These are phyloP conservation scores for Megastigmus dorsalis DNA, from an alignment of 2,888 invertebrate genomes.

Conservation along the genomic window DNA sequence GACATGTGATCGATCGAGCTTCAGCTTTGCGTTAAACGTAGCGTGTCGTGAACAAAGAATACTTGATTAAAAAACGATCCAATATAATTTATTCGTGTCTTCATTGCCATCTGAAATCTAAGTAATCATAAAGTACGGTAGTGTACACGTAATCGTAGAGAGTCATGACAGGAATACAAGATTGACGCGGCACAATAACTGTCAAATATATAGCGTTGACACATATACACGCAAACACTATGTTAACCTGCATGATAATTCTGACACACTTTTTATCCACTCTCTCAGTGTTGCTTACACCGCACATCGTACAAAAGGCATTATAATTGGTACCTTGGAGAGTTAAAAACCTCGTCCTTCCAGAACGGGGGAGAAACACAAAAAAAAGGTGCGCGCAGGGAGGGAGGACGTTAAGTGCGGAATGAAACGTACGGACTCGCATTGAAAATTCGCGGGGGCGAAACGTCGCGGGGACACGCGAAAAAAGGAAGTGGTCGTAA, in stretches of 20 bases:
- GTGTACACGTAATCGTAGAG: too few relatives aligned
- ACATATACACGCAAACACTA: background rate
- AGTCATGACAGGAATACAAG: too few relatives aligned
- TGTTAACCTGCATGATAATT: conserved; percentile 19
- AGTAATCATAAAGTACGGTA: too few relatives aligned
- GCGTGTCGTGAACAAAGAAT: too few relatives aligned
- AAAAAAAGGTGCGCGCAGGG: background rate
- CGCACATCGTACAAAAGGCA: conserved; percentile 25
- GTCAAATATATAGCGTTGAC: too few relatives aligned
- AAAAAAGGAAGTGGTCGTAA: too few relatives aligned
- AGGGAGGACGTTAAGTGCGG: background rate
- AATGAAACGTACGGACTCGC: background rate
- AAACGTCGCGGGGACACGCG: background rate
- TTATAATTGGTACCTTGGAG: conserved; percentile 5
- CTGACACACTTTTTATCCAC: conserved; percentile 11
- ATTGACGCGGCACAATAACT: too few relatives aligned
- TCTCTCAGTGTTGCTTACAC: conserved; percentile 49
- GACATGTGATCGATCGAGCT: background rate
- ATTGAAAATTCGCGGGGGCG: background rate
- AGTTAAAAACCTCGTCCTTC: background rate
- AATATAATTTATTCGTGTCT: too few relatives aligned
- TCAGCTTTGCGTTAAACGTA: too few relatives aligned
- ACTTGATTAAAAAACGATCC: too few relatives aligned
- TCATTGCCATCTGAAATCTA: too few relatives aligned
- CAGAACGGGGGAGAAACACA: too few relatives aligned